These are phyloP conservation scores for Sialia sialis DNA, from an alignment of 2,113 vertebrate genomes.

Conservation along the genomic window DNA sequence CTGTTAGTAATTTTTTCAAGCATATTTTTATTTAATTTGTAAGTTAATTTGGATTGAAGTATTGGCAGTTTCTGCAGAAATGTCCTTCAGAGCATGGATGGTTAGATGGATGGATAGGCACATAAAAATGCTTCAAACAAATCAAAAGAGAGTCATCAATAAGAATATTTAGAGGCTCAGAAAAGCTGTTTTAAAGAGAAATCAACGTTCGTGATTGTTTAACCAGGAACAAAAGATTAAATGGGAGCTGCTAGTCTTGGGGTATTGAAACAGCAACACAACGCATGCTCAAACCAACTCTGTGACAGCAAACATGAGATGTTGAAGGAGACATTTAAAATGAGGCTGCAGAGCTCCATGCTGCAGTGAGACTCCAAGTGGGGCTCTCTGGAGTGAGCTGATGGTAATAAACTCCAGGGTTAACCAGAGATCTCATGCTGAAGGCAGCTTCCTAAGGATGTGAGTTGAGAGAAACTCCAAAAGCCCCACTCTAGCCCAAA, in stretches of 20 bases:
- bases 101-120: neutral
- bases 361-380: neutral
- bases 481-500: neutral
- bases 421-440: neutral
- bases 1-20: neutral
- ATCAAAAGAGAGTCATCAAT: neutral
- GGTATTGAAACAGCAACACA: neutral
- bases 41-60: neutral
- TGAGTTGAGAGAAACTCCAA: neutral
- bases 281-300: neutral
- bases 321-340: neutral
- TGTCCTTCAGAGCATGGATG: neutral
- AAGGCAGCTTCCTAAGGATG: neutral
- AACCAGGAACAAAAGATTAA: neutral
- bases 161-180: neutral
- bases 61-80: neutral
- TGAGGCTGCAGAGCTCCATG: neutral
- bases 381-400: neutral
- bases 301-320: neutral
- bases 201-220: neutral
- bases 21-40: neutral
- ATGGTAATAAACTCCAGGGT: fast-evolving
- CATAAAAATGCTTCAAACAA: fast-evolving
- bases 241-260: neutral
- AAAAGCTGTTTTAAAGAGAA: neutral